Percentiles rank a stretch among this genome's conserved stretches.
phyloP scores from a whole-genome alignment of 2,888 invertebrate genomes.

The Adineta ricciae region DNA sequence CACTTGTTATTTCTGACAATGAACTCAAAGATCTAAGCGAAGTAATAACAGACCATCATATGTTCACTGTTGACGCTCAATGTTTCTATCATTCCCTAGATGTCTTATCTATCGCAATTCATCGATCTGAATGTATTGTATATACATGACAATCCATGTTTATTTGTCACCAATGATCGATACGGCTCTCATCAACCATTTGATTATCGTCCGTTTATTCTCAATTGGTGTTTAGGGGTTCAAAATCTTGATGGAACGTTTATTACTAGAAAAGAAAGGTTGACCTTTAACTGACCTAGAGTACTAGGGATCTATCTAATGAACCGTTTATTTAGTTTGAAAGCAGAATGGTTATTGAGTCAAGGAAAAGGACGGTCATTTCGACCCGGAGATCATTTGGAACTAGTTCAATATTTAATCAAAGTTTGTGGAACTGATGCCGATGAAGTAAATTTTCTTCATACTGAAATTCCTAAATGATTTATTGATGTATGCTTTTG shows the following conservation, averaged over 20 bases:
- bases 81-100: constrained; percentile 21
- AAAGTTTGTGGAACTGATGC: constrained; percentile 61
- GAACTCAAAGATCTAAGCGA: constrained; percentile 69
- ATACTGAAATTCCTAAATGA: background rate
- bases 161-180: constrained; percentile 42
- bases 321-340: constrained; percentile 57
- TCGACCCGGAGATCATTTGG: constrained; percentile 68
- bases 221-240: constrained; percentile 75
- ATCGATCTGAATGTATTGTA: constrained; percentile 68
- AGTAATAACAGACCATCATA: constrained; percentile 43
- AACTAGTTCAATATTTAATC: constrained; percentile 70
- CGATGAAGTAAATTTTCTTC: background rate
- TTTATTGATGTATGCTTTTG: background rate
- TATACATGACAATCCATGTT: constrained; percentile 75
- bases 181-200: constrained; percentile 22
- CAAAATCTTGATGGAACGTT: constrained; percentile 76
- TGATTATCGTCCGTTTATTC: constrained; percentile 78
- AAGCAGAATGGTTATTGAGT: constrained; percentile 87
- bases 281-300: too few species aligned
- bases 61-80: too few species aligned
- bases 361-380: constrained; percentile 82
- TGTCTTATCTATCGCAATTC: constrained; percentile 45
- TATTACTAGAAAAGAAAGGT: constrained; percentile 82
- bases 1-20: constrained; percentile 69
- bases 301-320: background rate